phyloP scores from a whole-genome alignment of 2,113 vertebrate species.

The Lophochroa leadbeateri region DNA sequence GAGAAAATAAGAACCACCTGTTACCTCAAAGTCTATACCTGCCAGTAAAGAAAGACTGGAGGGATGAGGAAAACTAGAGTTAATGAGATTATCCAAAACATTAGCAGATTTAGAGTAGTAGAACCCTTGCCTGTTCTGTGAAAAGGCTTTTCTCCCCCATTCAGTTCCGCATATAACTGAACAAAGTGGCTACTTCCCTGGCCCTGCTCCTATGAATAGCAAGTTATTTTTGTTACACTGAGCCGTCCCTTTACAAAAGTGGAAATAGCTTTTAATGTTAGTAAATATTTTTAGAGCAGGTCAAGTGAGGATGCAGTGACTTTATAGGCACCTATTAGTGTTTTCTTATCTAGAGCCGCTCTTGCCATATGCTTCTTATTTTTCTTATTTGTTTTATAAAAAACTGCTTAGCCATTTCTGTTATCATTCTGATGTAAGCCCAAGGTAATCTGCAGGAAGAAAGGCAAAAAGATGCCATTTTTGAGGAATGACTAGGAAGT shows the following conservation, averaged over 20 bases:
- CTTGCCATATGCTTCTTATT: background rate
- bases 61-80: background rate
- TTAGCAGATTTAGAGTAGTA: background rate
- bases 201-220: background rate
- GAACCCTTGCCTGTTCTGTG: background rate
- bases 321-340: background rate
- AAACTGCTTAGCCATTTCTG: background rate
- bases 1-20: background rate
- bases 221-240: conserved; percentile 15
- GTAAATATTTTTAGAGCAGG: conserved; percentile 33
- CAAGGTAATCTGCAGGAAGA: background rate
- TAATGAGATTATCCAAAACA: background rate
- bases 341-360: background rate
- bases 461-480: background rate
- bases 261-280: conserved; percentile 8
- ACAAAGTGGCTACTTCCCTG: conserved; percentile 2
- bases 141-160: background rate
- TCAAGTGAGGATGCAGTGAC: background rate
- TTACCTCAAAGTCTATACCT: background rate
- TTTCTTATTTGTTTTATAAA: background rate
- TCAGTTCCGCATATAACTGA: background rate
- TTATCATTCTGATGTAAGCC: background rate
- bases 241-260: background rate
- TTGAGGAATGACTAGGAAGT: background rate
- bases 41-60: background rate